Evolutionary conservation across 92 coral and sea anemone species (phyloP).

Genomic region (Parazoanthus darwini): DNA sequence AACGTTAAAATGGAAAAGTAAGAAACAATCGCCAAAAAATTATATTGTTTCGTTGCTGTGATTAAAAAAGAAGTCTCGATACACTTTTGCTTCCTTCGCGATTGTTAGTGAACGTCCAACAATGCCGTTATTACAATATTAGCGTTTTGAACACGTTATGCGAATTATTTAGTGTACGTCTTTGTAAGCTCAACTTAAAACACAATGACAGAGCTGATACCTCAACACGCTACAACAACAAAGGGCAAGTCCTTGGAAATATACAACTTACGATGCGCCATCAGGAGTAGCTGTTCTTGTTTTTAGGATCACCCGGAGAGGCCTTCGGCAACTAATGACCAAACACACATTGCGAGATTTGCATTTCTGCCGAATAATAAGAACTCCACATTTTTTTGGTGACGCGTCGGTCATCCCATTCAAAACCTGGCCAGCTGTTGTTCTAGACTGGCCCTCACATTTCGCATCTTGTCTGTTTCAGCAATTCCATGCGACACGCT

Average conservation of each 20-base stretch:
- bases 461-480: neutral
- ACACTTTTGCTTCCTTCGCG: neutral
- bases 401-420: constrained; percentile 35
- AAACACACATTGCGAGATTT: constrained; percentile 23
- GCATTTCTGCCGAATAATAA: constrained; percentile 30
- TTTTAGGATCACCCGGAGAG: constrained; percentile 35
- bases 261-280: constrained; percentile 26
- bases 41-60: neutral
- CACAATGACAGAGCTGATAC: neutral
- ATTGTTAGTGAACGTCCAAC: neutral
- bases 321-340: constrained; percentile 16
- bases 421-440: neutral
- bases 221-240: neutral
- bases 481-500: neutral
- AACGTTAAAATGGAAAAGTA: neutral
- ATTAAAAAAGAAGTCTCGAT: neutral
- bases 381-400: constrained; percentile 11
- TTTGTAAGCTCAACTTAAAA: no score
- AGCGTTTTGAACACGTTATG: no score
- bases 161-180: no score
- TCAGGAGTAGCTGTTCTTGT: constrained; percentile 7
- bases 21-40: neutral
- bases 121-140: neutral
- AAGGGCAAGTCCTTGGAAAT: neutral
- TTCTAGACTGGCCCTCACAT: neutral